Evolutionary conservation across 1,140 invertebrate species (phyloP).

Genomic region (Zophobas atratus): DNA sequence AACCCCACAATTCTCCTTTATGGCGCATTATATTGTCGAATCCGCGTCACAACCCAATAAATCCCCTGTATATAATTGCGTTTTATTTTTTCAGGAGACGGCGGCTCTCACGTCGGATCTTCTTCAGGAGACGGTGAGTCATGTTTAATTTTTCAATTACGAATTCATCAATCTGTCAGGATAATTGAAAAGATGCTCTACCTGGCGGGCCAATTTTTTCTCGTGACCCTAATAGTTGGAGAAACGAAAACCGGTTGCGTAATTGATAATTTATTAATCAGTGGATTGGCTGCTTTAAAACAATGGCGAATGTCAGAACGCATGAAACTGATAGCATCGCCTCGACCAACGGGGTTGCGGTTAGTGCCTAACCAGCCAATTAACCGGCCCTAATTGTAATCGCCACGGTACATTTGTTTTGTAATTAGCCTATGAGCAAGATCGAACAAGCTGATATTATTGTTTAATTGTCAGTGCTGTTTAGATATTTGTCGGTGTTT

Average conservation of each 20-base stretch:
- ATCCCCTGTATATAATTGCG: slow-evolving; percentile 19
- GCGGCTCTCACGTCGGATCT: slow-evolving; percentile 66
- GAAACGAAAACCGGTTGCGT: slow-evolving; percentile 4
- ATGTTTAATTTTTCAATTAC: background rate
- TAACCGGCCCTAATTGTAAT: slow-evolving; percentile 59
- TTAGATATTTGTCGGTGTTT: slow-evolving; percentile 27
- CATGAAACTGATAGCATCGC: slow-evolving; percentile 48
- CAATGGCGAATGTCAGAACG: slow-evolving; percentile 13
- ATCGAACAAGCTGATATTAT: slow-evolving; percentile 32
- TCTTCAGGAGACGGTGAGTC: slow-evolving; percentile 66
- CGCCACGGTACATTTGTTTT: slow-evolving; percentile 56
- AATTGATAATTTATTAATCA: background rate
- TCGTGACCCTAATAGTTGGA: background rate
- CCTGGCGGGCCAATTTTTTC: background rate
- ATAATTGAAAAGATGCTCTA: background rate
- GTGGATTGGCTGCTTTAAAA: background rate
- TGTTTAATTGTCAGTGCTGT: slow-evolving; percentile 21
- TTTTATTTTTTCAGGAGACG: slow-evolving; percentile 64
- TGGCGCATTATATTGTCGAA: background rate
- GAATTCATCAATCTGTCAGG: slow-evolving; percentile 3
- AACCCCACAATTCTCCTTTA: background rate
- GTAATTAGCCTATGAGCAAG: slow-evolving; percentile 53
- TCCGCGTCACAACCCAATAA: background rate
- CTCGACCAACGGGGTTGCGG: slow-evolving; percentile 53
- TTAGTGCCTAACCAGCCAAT: slow-evolving; percentile 58